Evolutionary conservation across 2,113 vertebrate species (phyloP).

Genomic region (Pedionomus torquatus): DNA sequence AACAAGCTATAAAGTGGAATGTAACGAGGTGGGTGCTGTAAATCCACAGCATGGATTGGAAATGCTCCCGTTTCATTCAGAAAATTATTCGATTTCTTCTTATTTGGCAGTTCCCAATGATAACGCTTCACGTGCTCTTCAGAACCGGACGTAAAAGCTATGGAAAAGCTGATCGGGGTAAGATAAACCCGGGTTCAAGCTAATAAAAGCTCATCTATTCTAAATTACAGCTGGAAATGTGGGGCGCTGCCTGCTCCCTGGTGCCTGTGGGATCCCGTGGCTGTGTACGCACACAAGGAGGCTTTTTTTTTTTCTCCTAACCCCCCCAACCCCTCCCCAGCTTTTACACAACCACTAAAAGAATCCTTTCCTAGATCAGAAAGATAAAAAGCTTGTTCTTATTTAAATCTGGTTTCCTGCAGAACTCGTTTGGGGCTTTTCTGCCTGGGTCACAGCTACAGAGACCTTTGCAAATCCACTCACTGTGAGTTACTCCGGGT

Average conservation of each 20-base stretch:
- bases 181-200: neutral
- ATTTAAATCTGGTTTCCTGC: constrained; percentile 39
- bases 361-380: neutral
- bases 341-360: neutral
- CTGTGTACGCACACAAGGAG: neutral
- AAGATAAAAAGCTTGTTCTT: constrained; percentile 29
- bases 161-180: too few relatives aligned
- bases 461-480: constrained; percentile 9
- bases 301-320: neutral
- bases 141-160: neutral
- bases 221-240: neutral
- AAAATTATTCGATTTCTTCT: neutral
- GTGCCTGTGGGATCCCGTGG: neutral
- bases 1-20: neutral
- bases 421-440: constrained; percentile 35
- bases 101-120: neutral
- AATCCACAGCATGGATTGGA: neutral
- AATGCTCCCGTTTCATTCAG: neutral
- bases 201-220: neutral
- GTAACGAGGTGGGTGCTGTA: neutral
- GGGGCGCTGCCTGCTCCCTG: neutral
- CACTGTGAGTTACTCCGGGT: neutral
- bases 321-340: too few relatives aligned
- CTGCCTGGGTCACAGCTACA: neutral
- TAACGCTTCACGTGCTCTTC: neutral